Percentiles rank a stretch among this genome's conserved stretches.
Conservation (phyloP, 2,113 vertebrate genomes). For the Hemichromis elongatus region DNA sequence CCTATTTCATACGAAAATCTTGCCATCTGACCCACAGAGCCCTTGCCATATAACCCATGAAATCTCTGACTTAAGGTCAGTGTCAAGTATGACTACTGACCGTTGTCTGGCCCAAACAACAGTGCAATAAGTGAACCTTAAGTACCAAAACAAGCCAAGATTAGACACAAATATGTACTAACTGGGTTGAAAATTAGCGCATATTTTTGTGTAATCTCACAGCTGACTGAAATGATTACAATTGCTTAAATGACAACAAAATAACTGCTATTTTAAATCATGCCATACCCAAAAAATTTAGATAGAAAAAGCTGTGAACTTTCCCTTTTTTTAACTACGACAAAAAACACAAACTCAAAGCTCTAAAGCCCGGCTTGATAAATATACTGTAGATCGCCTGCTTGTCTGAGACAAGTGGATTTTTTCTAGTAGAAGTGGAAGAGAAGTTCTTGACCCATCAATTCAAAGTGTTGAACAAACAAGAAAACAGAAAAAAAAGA, state of each 20-base stretch:
- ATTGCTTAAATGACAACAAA: background rate
- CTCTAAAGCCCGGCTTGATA: background rate
- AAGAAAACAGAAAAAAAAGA: background rate
- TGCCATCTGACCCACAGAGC: background rate
- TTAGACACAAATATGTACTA: background rate
- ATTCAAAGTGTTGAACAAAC: background rate
- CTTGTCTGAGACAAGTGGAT: background rate
- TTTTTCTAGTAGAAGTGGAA: background rate
- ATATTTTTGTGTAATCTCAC: too few species aligned
- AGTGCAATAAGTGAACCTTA: too few species aligned
- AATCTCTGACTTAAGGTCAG: background rate
- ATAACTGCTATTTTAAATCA: background rate
- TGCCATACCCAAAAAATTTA: background rate
- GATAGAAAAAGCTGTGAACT: background rate
- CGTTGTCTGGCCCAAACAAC: too few species aligned
- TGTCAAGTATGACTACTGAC: too few species aligned
- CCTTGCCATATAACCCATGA: background rate
- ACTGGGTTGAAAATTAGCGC: background rate
- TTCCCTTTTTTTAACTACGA: background rate
- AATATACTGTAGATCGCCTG: background rate
- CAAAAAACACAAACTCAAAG: background rate
- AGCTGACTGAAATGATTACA: background rate
- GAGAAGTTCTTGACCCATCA: background rate
- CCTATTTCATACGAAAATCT: background rate
- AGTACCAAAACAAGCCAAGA: too few species aligned